Evolutionary conservation across 1,140 invertebrate genomes (phyloP).

Genomic region (Platyscapa corneri): DNA sequence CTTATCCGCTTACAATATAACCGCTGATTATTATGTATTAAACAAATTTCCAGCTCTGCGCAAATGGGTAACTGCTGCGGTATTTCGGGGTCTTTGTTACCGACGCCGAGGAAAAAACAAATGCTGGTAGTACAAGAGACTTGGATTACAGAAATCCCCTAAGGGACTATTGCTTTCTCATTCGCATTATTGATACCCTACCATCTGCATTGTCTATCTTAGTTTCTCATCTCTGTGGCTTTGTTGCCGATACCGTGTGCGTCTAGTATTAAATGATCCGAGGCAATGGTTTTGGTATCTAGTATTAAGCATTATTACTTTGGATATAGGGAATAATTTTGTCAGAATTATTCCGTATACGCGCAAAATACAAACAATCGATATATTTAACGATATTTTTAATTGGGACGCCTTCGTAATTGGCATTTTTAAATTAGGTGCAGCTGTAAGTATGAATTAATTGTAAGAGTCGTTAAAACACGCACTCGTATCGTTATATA

Average conservation of each 20-base stretch:
- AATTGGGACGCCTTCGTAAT: not conserved
- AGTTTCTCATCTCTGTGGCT: not conserved
- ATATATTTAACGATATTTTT: not conserved
- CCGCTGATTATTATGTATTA: not conserved
- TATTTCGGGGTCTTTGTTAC: not conserved
- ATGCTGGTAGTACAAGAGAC: not conserved
- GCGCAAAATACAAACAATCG: not conserved
- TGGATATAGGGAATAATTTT: not conserved
- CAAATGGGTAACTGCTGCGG: not conserved
- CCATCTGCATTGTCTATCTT: slow-evolving; percentile 1
- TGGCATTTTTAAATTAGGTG: no score
- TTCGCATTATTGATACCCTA: slow-evolving; percentile 13
- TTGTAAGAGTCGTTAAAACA: not conserved
- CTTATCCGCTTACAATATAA: not conserved
- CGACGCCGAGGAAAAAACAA: not conserved
- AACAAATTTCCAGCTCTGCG: not conserved
- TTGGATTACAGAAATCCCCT: slow-evolving; percentile 1
- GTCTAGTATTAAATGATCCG: not conserved
- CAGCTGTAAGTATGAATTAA: not conserved
- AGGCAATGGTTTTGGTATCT: not conserved
- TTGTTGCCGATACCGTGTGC: not conserved
- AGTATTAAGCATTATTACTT: not conserved
- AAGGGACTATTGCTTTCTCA: slow-evolving; percentile 8
- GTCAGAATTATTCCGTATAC: not conserved
- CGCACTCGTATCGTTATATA: not conserved